Evolutionary conservation across 1,140 invertebrate species (phyloP).

Genomic region (Aphidius gifuensis): DNA sequence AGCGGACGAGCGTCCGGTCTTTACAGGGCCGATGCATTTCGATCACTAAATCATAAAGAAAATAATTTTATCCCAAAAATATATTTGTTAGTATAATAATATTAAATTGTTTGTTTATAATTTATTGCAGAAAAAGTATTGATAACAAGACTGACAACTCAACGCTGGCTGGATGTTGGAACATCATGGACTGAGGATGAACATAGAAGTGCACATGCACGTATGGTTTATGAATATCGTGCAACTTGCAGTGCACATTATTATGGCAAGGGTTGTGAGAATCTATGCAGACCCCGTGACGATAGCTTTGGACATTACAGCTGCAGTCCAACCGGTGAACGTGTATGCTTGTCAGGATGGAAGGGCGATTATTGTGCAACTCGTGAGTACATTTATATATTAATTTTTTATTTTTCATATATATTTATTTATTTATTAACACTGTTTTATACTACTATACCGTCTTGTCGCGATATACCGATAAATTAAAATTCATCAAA

Average conservation of each 20-base stretch:
- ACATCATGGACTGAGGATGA: constrained; percentile 77
- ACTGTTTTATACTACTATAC: too few relatives aligned
- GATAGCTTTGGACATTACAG: constrained; percentile 93
- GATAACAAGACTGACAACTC: constrained; percentile 76
- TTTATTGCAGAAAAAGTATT: constrained; percentile 60
- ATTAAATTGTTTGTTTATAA: constrained; percentile 28
- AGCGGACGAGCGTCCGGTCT: constrained; percentile 51
- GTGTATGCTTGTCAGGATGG: constrained; percentile 91
- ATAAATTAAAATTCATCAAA: not conserved
- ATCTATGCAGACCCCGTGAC: constrained; percentile 83
- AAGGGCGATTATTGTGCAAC: constrained; percentile 86
- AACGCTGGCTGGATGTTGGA: constrained; percentile 79
- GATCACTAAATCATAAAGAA: constrained; percentile 25
- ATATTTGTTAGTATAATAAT: not conserved
- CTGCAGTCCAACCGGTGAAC: constrained; percentile 86
- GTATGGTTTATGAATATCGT: constrained; percentile 78
- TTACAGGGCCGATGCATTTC: constrained; percentile 38
- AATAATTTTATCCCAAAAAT: too few relatives aligned
- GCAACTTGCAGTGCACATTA: constrained; percentile 89
- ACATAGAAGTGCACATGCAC: constrained; percentile 64
- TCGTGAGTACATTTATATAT: constrained; percentile 67
- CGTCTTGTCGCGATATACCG: too few relatives aligned
- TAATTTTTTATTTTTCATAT: constrained; percentile 1
- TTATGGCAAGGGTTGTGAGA: constrained; percentile 87
- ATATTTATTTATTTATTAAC: not conserved